Conservation (phyloP, 2,113 vertebrate genomes). For the Ranitomeya imitator region DNA sequence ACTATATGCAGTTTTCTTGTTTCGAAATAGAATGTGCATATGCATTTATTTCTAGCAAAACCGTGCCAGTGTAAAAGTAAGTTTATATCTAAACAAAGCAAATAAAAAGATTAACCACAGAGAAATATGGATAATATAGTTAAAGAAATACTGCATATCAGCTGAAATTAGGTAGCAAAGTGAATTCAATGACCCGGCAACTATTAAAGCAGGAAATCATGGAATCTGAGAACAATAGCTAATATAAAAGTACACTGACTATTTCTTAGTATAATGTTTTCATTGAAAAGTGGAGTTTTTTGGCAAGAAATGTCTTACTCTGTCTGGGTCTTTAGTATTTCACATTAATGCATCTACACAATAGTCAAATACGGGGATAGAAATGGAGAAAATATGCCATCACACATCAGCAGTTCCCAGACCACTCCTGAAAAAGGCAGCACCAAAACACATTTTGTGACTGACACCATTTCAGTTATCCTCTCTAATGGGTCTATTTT, state of each 20-base stretch:
- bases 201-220: background rate
- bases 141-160: background rate
- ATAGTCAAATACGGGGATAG: no score
- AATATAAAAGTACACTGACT: background rate
- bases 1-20: background rate
- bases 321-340: background rate
- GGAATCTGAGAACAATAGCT: background rate
- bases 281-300: background rate
- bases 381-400: no score
- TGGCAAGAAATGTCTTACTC: background rate
- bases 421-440: no score
- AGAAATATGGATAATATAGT: background rate
- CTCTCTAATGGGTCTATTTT: no score
- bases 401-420: no score
- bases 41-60: background rate
- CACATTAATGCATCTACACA: no score
- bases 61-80: background rate
- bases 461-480: no score
- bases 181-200: background rate
- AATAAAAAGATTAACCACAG: background rate
- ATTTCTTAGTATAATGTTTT: background rate
- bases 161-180: background rate
- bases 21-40: background rate
- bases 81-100: background rate
- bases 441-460: no score